phyloP scores from a whole-genome alignment of 2,888 invertebrate genomes.

The Sinhomidia bicolor region DNA sequence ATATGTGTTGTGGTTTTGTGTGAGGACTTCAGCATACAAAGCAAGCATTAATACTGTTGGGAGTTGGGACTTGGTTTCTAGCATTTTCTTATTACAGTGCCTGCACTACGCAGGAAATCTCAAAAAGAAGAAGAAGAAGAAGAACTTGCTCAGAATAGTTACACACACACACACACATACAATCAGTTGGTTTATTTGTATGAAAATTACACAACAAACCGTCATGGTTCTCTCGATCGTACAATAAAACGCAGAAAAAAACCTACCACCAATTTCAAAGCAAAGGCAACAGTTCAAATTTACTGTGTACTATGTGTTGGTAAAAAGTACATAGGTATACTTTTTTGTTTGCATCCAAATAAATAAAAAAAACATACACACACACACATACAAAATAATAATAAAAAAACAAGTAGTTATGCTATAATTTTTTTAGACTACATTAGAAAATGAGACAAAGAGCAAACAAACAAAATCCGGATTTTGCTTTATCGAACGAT shows the following conservation, averaged over 20 bases:
- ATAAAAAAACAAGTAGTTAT: not conserved
- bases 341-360: not conserved
- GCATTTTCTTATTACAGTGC: not conserved
- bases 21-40: constrained; percentile 15
- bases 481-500: not conserved
- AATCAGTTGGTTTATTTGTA: constrained; percentile 12
- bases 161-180: not conserved
- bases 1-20: constrained; percentile 23
- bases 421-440: not conserved
- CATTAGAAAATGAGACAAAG: not conserved
- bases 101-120: not conserved
- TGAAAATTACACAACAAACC: constrained; percentile 15
- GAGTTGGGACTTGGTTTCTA: constrained; percentile 16
- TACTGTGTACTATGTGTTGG: not conserved
- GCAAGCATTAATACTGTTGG: constrained; percentile 23
- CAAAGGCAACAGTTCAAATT: not conserved
- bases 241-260: not conserved
- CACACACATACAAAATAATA: not conserved
- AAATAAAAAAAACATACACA: constrained; percentile 1
- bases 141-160: constrained; percentile 26
- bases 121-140: not conserved
- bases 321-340: not conserved
- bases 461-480: constrained; percentile 34
- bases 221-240: not conserved
- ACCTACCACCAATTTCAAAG: not conserved